Percentiles rank a stretch among this genome's conserved stretches.
Conservation (phyloP, 2,888 invertebrate species). For the Diaphora mendica region DNA sequence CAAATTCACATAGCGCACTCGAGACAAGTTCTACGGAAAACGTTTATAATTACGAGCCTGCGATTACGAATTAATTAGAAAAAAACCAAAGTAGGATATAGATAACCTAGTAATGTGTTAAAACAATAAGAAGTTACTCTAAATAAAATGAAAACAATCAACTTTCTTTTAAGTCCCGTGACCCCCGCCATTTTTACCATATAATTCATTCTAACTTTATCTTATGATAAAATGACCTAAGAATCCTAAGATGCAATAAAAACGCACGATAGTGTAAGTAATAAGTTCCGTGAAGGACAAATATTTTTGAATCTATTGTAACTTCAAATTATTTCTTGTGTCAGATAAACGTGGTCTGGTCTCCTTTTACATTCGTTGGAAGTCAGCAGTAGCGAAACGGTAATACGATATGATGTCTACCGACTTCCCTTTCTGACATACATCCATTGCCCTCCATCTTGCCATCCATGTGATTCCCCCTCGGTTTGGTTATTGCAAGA, state of each 20-base stretch:
- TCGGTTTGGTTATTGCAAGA: not conserved
- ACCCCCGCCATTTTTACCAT: no score
- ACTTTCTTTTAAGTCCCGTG: not conserved
- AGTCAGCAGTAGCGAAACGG: not conserved
- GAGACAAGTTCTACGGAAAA: not conserved
- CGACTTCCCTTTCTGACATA: not conserved
- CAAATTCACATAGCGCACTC: slow-evolving; percentile 9
- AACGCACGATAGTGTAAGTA: not conserved
- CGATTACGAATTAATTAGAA: not conserved
- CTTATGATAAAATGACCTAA: not conserved
- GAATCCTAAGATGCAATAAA: not conserved
- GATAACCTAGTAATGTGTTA: not conserved
- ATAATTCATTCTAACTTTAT: not conserved
- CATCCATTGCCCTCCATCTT: not conserved
- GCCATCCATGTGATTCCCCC: not conserved
- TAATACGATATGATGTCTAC: not conserved
- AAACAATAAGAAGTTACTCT: not conserved
- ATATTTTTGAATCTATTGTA: not conserved
- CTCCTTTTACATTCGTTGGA: not conserved
- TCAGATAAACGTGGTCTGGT: not conserved
- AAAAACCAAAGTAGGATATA: not conserved
- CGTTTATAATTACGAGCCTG: not conserved
- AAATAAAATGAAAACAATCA: not conserved
- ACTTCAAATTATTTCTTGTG: not conserved
- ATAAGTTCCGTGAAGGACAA: not conserved